These are phyloP conservation scores for Acleris literana DNA, from an alignment of 2,888 invertebrate species.

Conservation along the genomic window DNA sequence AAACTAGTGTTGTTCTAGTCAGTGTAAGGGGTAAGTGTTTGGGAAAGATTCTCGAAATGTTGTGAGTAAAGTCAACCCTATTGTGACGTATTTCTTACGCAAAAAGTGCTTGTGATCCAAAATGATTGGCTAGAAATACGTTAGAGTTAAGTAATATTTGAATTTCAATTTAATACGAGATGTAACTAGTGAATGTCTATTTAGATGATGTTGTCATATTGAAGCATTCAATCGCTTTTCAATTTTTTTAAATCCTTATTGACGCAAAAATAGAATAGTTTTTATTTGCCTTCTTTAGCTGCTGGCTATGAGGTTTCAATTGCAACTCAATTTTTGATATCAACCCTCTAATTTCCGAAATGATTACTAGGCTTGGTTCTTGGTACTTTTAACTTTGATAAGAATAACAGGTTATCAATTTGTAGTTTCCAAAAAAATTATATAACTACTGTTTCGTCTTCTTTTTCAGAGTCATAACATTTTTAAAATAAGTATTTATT, in stretches of 20 bases:
- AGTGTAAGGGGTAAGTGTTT: slow-evolving; percentile 14
- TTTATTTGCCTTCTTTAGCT: no score
- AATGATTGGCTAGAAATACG: neutral
- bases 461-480: no score
- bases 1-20: slow-evolving; percentile 21
- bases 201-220: slow-evolving; percentile 1
- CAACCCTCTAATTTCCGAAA: no score
- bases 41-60: slow-evolving; percentile 4
- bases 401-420: no score
- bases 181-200: slow-evolving; percentile 2
- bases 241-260: neutral
- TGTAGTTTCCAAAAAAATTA: no score
- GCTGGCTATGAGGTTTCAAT: no score
- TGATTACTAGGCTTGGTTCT: no score
- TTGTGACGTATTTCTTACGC: neutral
- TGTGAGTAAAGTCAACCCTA: neutral
- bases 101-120: neutral
- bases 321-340: no score
- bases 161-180: neutral
- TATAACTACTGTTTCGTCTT: no score
- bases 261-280: no score
- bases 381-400: no score
- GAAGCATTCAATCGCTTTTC: neutral
- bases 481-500: slow-evolving; percentile 31
- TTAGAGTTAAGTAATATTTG: neutral